Conservation (phyloP, 2,888 invertebrate species). For the Abrostola tripartita region DNA sequence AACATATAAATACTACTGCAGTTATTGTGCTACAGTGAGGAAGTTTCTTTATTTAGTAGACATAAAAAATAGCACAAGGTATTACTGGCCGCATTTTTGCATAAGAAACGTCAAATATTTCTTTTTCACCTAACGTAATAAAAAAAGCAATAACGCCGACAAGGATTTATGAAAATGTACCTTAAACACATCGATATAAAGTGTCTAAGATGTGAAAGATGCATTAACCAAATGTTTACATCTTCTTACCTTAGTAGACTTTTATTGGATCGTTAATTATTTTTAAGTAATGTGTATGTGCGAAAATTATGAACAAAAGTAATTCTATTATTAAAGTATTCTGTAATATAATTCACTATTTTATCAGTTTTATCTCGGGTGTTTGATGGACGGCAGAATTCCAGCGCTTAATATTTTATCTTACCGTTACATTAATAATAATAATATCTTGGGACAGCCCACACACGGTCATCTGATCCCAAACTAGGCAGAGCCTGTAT, state of each 20-base stretch:
- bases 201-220: not conserved
- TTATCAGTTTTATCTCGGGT: not conserved
- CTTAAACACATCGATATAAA: not conserved
- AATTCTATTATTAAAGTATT: not conserved
- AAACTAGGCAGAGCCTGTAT: no score
- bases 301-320: not conserved
- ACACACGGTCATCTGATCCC: no score
- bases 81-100: no score
- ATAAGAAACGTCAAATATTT: not conserved
- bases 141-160: not conserved
- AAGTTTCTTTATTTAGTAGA: no score
- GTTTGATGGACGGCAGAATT: not conserved
- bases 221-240: not conserved
- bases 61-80: no score
- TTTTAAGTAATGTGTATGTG: not conserved
- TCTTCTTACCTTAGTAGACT: conserved; percentile 1
- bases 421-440: not conserved
- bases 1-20: no score
- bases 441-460: no score
- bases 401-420: not conserved
- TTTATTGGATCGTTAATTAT: conserved; percentile 2
- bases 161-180: not conserved
- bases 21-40: no score
- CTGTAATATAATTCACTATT: not conserved
- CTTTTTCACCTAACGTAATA: not conserved